Evolutionary conservation across 2,113 vertebrate species (phyloP).

Genomic region (Macrotis lagotis): DNA sequence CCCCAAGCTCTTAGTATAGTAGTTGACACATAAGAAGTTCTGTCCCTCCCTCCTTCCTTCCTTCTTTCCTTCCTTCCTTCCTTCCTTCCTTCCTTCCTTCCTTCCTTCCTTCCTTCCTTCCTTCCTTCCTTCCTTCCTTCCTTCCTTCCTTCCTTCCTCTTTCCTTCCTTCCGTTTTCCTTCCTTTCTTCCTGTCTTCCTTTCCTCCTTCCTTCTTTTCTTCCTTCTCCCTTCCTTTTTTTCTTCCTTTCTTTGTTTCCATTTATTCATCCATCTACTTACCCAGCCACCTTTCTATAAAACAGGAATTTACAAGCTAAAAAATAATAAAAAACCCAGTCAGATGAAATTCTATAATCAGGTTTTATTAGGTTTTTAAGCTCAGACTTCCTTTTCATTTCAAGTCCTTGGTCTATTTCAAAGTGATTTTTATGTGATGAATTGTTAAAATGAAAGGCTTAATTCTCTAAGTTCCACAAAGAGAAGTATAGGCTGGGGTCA

Average conservation of each 20-base stretch:
- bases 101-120: too few species aligned
- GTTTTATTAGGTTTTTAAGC: not conserved
- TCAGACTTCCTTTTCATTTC: not conserved
- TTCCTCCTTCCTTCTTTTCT: too few species aligned
- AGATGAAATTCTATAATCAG: not conserved
- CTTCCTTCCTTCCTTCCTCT: too few species aligned
- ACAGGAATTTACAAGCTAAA: not conserved
- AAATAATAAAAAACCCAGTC: not conserved
- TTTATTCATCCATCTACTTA: not conserved
- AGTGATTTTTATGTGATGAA: constrained; percentile 1
- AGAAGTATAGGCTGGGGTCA: not conserved
- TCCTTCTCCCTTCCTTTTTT: too few species aligned
- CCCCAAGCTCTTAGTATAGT: not conserved
- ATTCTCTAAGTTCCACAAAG: not conserved
- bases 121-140: too few species aligned
- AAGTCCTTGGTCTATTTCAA: not conserved
- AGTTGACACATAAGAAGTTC: not conserved
- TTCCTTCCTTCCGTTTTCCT: too few species aligned
- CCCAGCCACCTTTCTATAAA: not conserved
- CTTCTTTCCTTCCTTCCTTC: too few species aligned
- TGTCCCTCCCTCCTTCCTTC: too few species aligned
- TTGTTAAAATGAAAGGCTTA: constrained; percentile 1
- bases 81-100: too few species aligned
- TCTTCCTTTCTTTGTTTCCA: not conserved
- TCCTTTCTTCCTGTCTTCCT: too few species aligned